Percentiles rank a stretch among this genome's conserved stretches.
phyloP scores from a whole-genome alignment of 37 sponge, comb jelly and placozoan genomes.

The Lycopodina hypogea region DNA sequence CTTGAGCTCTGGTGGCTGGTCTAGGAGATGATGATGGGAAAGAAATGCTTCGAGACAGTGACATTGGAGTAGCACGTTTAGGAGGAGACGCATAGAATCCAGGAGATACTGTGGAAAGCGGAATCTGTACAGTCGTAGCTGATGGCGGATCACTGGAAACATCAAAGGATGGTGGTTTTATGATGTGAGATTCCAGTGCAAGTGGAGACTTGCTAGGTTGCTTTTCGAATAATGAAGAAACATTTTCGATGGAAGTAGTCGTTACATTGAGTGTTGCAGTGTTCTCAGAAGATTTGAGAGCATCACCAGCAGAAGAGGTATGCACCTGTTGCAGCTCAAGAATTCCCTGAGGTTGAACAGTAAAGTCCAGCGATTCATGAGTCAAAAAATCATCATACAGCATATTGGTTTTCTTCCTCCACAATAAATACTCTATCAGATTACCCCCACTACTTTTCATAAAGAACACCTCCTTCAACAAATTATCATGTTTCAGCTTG shows the following conservation, averaged over 20 bases:
- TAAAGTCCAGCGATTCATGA: conserved; percentile 51
- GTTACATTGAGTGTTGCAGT: too few relatives aligned
- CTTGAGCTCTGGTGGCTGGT: conserved; percentile 18
- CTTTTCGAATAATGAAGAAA: too few relatives aligned
- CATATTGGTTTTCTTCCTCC: conserved; percentile 82
- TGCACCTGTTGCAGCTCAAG: too few relatives aligned
- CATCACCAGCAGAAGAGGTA: background rate
- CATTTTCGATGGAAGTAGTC: too few relatives aligned
- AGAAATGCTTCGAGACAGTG: background rate
- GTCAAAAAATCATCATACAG: conserved; percentile 72
- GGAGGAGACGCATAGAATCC: background rate
- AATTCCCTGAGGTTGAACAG: background rate
- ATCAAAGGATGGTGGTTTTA: background rate
- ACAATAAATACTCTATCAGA: conserved; percentile 79
- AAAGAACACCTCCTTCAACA: conserved; percentile 86
- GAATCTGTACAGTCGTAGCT: conserved; percentile 33
- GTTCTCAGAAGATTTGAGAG: background rate
- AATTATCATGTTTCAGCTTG: conserved; percentile 36
- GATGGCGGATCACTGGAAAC: background rate
- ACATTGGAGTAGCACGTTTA: conserved; percentile 24
- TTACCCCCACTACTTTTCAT: conserved; percentile 74
- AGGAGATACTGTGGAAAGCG: conserved; percentile 34
- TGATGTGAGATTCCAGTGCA: background rate
- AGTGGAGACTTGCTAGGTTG: too few relatives aligned
- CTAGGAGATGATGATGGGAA: conserved; percentile 26